A percentile compares a stretch with the other conserved stretches of the same genome.
Evolutionary conservation across 2,113 vertebrate genomes (phyloP).

Genomic region (Tricholaema leucomelas): DNA sequence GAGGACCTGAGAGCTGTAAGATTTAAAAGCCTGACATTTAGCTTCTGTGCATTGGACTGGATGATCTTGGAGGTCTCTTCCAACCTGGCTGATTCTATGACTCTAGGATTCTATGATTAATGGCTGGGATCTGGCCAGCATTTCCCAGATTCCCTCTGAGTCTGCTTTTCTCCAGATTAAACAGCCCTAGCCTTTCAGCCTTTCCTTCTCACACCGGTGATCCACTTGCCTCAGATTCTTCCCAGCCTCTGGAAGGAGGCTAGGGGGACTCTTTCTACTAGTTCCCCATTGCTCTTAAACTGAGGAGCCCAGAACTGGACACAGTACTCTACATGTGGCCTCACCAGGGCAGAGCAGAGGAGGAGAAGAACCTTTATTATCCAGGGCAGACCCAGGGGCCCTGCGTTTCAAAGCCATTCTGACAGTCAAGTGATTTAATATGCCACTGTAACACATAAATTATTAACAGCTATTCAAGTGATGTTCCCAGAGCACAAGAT

Average conservation of each 20-base stretch:
- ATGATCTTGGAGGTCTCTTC: too few relatives aligned
- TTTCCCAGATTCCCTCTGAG: neutral
- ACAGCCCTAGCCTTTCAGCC: too few relatives aligned
- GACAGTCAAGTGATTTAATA: neutral
- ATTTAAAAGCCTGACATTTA: neutral
- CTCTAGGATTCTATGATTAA: too few relatives aligned
- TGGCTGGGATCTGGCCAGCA: neutral
- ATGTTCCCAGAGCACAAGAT: neutral
- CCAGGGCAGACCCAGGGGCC: neutral
- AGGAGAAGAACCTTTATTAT: neutral
- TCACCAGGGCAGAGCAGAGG: neutral
- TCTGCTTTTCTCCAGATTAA: too few relatives aligned
- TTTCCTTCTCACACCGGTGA: too few relatives aligned
- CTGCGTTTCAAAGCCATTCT: neutral
- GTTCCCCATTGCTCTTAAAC: neutral
- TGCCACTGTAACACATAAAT: neutral
- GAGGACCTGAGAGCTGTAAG: neutral
- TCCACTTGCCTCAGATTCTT: too few relatives aligned
- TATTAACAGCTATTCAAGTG: slow-evolving; percentile 21
- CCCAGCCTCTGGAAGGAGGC: too few relatives aligned
- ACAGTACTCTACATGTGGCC: neutral
- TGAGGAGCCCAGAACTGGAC: neutral
- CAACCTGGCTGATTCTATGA: too few relatives aligned
- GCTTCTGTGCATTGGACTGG: neutral
- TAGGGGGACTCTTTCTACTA: neutral